Percentiles rank a stretch among this genome's conserved stretches.
phyloP scores from a whole-genome alignment of 2,888 invertebrate genomes.

The Cosmorhoe ocellata region DNA sequence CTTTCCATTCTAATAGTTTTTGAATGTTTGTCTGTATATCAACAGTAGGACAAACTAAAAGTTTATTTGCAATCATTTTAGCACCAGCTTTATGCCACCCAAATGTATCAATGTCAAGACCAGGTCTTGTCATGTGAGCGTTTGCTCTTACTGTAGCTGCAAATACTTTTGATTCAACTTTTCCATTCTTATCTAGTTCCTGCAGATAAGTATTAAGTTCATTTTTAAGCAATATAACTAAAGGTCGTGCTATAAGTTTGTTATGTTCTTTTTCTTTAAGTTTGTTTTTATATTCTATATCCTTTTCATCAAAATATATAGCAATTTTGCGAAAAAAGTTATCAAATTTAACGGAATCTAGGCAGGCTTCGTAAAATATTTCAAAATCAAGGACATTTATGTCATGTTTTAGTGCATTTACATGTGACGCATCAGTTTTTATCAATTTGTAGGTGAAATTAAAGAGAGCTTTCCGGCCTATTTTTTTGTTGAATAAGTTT shows the following conservation, averaged over 20 bases:
- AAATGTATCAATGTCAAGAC: constrained; percentile 40
- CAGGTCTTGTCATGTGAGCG: constrained; percentile 47
- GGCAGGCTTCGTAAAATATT: constrained; percentile 7
- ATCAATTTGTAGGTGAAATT: constrained; percentile 45
- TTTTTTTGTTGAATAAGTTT: constrained; percentile 42
- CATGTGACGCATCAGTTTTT: constrained; percentile 49
- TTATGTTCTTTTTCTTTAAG: constrained; percentile 26
- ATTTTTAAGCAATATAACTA: constrained; percentile 23
- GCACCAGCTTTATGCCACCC: constrained; percentile 51
- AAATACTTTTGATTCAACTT: constrained; percentile 28
- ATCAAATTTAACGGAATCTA: constrained; percentile 30
- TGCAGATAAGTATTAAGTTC: constrained; percentile 27
- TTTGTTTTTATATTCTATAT: constrained; percentile 25
- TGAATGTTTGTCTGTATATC: constrained; percentile 38
- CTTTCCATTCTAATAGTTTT: constrained; percentile 42
- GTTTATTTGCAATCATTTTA: constrained; percentile 52
- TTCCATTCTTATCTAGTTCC: constrained; percentile 30
- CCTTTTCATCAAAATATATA: constrained; percentile 54
- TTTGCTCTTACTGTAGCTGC: constrained; percentile 48
- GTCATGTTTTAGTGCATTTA: constrained; percentile 60
- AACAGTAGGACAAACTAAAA: constrained; percentile 39
- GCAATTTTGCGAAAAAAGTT: constrained; percentile 47
- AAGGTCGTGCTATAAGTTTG: constrained; percentile 22
- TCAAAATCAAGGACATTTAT: constrained; percentile 35
- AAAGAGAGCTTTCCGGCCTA: constrained; percentile 53